These are phyloP conservation scores for Drosophila kokeensis DNA, from an alignment of 2,888 invertebrate genomes.

Conservation along the genomic window DNA sequence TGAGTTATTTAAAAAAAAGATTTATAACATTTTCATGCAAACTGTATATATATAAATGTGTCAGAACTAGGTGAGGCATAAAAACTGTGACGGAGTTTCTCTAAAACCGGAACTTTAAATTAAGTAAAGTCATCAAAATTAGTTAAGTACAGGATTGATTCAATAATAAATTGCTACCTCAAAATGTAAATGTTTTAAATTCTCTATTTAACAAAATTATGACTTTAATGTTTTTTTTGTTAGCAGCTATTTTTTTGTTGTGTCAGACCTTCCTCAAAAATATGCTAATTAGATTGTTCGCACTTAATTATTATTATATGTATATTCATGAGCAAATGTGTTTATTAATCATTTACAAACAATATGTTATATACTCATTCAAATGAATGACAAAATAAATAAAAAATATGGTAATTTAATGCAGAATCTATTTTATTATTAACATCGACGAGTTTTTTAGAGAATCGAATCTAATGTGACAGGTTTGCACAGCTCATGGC, in stretches of 20 bases:
- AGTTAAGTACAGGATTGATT: neutral
- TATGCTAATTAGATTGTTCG: slow-evolving; percentile 68
- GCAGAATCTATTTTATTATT: slow-evolving; percentile 20
- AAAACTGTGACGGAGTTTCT: neutral
- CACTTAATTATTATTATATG: slow-evolving; percentile 72
- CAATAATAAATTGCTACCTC: neutral
- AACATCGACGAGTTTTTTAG: slow-evolving; percentile 20
- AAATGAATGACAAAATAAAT: slow-evolving; percentile 25
- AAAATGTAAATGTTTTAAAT: neutral
- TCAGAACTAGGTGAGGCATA: neutral
- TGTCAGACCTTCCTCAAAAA: slow-evolving; percentile 24
- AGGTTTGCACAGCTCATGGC: slow-evolving; percentile 30
- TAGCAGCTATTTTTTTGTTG: slow-evolving; percentile 18
- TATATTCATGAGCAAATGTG: slow-evolving; percentile 63
- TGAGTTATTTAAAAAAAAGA: neutral
- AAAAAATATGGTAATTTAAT: slow-evolving; percentile 27
- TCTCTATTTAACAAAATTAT: slow-evolving; percentile 8
- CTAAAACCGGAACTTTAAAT: neutral
- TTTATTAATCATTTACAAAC: slow-evolving; percentile 37
- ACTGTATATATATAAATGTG: neutral
- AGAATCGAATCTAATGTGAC: slow-evolving; percentile 9
- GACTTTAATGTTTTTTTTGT: slow-evolving; percentile 38
- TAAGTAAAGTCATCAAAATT: neutral
- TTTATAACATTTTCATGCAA: neutral
- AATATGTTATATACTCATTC: slow-evolving; percentile 40